Base-by-base conservation (phyloP, 2,113 vertebrate genomes). In the Microtus pennsylvanicus region DNA sequence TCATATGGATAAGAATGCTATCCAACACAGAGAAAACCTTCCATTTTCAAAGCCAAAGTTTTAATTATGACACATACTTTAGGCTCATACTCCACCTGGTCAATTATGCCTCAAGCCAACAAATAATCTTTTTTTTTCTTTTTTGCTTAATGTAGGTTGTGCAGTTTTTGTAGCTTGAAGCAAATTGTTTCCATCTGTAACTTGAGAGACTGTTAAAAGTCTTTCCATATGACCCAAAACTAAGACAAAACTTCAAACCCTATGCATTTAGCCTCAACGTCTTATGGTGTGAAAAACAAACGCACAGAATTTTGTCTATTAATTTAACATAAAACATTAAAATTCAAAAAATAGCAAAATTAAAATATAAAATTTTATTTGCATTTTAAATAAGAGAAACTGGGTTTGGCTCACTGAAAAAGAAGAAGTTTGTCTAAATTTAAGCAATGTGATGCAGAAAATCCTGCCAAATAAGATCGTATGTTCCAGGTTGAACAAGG, bases 301-400 rank as follows among this genome's bases (percentile, higher is more conserved):
- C 61, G 38, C 28, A 33, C 16, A 50, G 1, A 33, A 33, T 55
- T 58, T 58, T 70, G 28, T 26, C 63, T 58, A 8, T 35, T 63
- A 38, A 72, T 58, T 35, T 72, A 69, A 58, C 82, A 42, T 58
- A 78, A 76, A 67, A 86, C 14, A 67, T 10, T 63, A 13, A 65
- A 14, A 45, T 87, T 70, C 12, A 45, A 88, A 93, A 55, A 78
- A 6, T 38, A 87, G 12, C 6, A 11, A 63, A 86, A 65, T 63
- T 24, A 58, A 77, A 78, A 78, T 69, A 63, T 74, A 74, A 74
- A 96, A 45, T 14, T 58, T 21, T 61, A 87, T 63, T 83, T 42
- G 33, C 7, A 42, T 81, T 94, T 96, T 30, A n/a, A 96, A 94
- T 61, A 47, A 81, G 13, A 92, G n/a, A 17, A 14, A 92, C 14